Evolutionary conservation across 1,140 invertebrate species (phyloP).

Genomic region (Chrysomallon squamiferum): DNA sequence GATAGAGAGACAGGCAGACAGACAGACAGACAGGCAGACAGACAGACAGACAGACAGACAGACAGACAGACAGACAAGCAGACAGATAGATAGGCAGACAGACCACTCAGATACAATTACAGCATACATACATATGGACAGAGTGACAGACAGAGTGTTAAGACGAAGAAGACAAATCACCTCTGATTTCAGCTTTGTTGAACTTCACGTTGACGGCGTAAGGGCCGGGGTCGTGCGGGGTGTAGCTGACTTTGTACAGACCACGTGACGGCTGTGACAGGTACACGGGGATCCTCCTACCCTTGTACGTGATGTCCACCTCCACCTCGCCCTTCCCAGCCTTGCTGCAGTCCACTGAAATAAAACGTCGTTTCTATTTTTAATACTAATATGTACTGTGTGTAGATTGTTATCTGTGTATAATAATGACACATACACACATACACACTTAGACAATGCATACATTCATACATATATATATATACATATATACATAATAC

Average conservation of each 20-base stretch:
- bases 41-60: too few species aligned
- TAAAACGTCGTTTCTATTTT: too few species aligned
- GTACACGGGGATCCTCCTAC: constrained; percentile 77
- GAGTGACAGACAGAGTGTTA: too few species aligned
- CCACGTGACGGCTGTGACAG: constrained; percentile 78
- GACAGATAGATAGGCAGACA: too few species aligned
- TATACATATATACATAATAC: too few species aligned
- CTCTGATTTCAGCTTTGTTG: constrained; percentile 93
- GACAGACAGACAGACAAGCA: too few species aligned
- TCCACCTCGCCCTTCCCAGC: constrained; percentile 56
- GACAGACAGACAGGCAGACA: too few species aligned
- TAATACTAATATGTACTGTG: background rate
- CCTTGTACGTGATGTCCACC: constrained; percentile 80
- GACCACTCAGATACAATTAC: too few species aligned
- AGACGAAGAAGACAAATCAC: too few species aligned
- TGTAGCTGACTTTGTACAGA: constrained; percentile 87
- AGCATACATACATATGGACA: too few species aligned
- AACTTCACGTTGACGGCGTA: constrained; percentile 94
- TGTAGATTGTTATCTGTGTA: background rate
- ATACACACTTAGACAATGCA: background rate
- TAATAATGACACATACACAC: background rate
- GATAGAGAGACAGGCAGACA: too few species aligned
- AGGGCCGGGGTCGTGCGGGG: constrained; percentile 86
- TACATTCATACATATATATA: too few species aligned
- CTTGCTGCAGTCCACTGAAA: constrained; percentile 50